Conservation (phyloP, 2,113 vertebrate genomes). For the Pterophyllum scalare region DNA sequence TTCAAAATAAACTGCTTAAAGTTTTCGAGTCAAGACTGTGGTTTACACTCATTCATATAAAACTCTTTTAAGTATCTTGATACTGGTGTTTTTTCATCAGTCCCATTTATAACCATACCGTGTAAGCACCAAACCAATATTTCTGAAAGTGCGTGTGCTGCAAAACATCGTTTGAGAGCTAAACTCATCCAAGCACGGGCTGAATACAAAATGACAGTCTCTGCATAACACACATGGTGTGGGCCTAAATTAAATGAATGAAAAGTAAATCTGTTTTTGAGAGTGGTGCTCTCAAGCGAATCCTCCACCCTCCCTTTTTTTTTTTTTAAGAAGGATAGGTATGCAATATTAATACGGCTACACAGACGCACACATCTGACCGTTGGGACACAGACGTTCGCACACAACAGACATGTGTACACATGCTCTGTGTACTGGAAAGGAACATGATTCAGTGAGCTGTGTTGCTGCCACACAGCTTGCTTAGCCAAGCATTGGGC, state of each 20-base stretch:
- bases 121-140: constrained; percentile 28
- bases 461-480: constrained; percentile 14
- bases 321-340: constrained; percentile 2
- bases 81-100: not conserved
- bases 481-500: constrained; percentile 15
- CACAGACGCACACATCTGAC: not conserved
- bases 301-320: not conserved
- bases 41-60: too few relatives aligned
- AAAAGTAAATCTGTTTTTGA: constrained; percentile 61
- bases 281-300: constrained; percentile 28
- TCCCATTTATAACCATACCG: constrained; percentile 25
- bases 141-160: constrained; percentile 49
- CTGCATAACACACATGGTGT: constrained; percentile 44
- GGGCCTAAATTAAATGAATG: constrained; percentile 55
- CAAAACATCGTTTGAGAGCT: constrained; percentile 52
- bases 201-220: constrained; percentile 45
- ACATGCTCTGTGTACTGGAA: not conserved
- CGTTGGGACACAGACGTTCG: not conserved
- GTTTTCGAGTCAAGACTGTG: too few relatives aligned
- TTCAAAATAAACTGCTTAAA: too few relatives aligned
- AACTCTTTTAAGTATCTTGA: not conserved
- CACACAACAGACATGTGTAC: not conserved
- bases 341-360: constrained; percentile 31
- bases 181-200: constrained; percentile 55
- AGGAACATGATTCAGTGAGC: not conserved